Percentiles rank a stretch among this genome's conserved stretches.
These are phyloP conservation scores for Drosophila peninsularis DNA, from an alignment of 2,888 invertebrate genomes.

Conservation along the genomic window DNA sequence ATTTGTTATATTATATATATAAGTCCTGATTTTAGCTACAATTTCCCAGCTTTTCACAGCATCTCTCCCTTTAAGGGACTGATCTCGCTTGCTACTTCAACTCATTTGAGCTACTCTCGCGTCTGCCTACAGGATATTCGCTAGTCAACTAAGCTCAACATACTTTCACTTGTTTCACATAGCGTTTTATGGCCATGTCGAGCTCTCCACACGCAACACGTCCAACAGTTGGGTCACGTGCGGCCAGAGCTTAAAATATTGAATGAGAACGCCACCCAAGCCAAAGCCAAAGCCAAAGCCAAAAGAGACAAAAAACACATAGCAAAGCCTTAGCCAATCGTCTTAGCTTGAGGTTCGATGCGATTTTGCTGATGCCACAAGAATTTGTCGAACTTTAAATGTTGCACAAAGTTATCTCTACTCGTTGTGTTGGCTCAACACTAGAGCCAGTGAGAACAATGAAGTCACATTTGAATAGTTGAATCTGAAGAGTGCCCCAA, in stretches of 20 bases:
- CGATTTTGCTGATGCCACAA: background rate
- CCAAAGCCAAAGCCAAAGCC: background rate
- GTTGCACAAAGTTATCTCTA: conserved; percentile 1
- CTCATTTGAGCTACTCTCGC: background rate
- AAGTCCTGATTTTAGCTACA: no score
- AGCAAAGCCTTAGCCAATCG: conserved; percentile 1
- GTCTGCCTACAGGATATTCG: background rate
- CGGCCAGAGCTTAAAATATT: conserved; percentile 17
- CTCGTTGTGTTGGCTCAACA: conserved; percentile 15
- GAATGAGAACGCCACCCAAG: conserved; percentile 4
- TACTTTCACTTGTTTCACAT: conserved; percentile 10
- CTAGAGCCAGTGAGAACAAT: conserved; percentile 5
- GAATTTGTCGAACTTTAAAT: background rate
- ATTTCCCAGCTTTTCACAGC: no score
- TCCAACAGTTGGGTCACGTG: conserved; percentile 43
- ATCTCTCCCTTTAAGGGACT: no score
- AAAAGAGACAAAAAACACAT: background rate
- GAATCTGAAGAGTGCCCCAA: background rate
- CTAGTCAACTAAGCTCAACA: background rate
- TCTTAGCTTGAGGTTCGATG: background rate
- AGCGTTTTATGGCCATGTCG: conserved; percentile 22
- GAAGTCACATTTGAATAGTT: conserved; percentile 5
- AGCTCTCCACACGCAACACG: conserved; percentile 9
- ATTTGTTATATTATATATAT: no score
- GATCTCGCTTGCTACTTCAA: no score